These are phyloP conservation scores for Cyprinella venusta DNA, from an alignment of 2,797 vertebrate genomes.

Conservation along the genomic window DNA sequence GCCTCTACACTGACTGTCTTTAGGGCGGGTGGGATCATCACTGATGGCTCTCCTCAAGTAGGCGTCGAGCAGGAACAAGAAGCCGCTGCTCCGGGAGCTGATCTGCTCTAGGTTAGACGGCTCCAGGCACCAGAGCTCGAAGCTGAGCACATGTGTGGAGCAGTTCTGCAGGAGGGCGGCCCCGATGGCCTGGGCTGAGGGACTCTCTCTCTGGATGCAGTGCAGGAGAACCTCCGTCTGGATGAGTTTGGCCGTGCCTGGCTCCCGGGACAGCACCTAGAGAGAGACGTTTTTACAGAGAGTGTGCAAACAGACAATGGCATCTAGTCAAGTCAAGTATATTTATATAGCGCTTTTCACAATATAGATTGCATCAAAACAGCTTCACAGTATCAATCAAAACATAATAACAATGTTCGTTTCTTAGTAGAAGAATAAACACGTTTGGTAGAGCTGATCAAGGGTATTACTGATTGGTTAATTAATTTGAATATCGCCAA, in stretches of 20 bases:
- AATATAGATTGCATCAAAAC: no score
- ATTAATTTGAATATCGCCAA: no score
- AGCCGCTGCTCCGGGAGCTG: conserved; percentile 65
- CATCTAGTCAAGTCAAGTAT: not conserved
- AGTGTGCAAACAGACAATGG: not conserved
- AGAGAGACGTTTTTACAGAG: not conserved
- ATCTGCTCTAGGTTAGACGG: conserved; percentile 66
- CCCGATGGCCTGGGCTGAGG: conserved; percentile 64
- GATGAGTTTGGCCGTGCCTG: conserved; percentile 74
- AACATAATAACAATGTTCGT: no score
- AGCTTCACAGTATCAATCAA: no score
- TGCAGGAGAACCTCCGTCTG: conserved; percentile 76
- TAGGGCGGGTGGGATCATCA: conserved; percentile 71
- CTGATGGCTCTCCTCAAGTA: conserved; percentile 77
- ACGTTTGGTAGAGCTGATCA: no score
- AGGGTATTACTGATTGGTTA: no score
- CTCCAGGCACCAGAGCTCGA: conserved; percentile 88
- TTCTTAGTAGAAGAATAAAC: no score
- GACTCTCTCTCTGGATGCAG: conserved; percentile 74
- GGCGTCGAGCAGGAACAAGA: conserved; percentile 77
- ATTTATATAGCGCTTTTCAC: no score
- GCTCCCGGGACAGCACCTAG: conserved; percentile 75
- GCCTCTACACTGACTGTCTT: conserved; percentile 74
- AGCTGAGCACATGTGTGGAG: conserved; percentile 83
- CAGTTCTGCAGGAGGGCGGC: conserved; percentile 80